Conservation (phyloP, 2,113 vertebrate genomes). For the Aegotheles bennettii region DNA sequence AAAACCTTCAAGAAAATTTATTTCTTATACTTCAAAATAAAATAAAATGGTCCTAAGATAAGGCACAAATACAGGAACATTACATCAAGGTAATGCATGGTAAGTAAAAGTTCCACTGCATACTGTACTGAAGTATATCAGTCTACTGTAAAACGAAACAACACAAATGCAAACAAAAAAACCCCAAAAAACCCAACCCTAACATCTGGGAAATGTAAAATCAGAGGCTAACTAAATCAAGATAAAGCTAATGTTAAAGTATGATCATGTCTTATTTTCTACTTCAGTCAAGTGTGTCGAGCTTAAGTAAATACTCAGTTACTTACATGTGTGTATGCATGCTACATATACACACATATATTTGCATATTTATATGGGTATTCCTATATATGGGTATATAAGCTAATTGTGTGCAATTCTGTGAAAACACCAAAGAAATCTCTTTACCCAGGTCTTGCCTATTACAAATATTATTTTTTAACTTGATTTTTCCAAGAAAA, state of each 20-base stretch:
- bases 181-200: not conserved
- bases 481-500: not conserved
- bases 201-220: slow-evolving; percentile 8
- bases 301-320: not conserved
- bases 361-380: not conserved
- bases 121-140: not conserved
- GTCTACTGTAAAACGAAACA: not conserved
- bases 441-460: not conserved
- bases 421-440: not conserved
- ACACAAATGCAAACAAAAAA: not conserved
- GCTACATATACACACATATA: not conserved
- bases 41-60: not conserved
- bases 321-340: not conserved
- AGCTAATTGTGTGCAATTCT: not conserved
- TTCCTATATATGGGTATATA: not conserved
- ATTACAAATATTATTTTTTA: not conserved
- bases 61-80: not conserved
- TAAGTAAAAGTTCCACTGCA: not conserved
- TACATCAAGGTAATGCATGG: not conserved
- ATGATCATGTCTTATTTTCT: slow-evolving; percentile 23
- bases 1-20: not conserved
- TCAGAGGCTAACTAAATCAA: slow-evolving; percentile 30
- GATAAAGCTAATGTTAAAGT: slow-evolving; percentile 14
- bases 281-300: not conserved
- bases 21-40: not conserved